Evolutionary conservation across 2,888 invertebrate species (phyloP), one percentile per base, ranked within the genome.

Genomic region (Tetropium fuscum): DNA sequence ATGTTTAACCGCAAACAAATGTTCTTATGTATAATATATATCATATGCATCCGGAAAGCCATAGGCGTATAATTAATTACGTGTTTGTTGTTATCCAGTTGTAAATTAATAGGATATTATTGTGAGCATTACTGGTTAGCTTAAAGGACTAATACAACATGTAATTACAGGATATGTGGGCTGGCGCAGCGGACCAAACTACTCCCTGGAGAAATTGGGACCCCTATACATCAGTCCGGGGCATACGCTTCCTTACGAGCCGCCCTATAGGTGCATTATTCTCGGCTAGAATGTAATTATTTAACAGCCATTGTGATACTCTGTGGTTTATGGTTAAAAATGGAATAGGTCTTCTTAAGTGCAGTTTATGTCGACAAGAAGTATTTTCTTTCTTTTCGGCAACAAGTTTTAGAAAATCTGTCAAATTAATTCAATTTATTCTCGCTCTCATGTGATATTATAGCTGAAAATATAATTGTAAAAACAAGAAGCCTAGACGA

Each of bases 201-300:
- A 78, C 64, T 76, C 77, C 53, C 71, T 85, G 44, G 84, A 85
- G 69, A 78, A 79, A 60, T 75, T 80, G 11, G 84, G 84, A 2
- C 79, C 78, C 0, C 64, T 83, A 34, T 82, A 84, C 65, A 70
- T 81, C 27, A 83, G 83, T 53, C 83, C 83, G 6, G 79, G 75
- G 59, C 68, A 68, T 15, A 84, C 82, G 3, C 77, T 83, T 19
- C 81, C 81, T 20, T 59, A 70, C 41, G 71, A 75, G 40, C 74
- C 68, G 13, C 74, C 72, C 8, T 72, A 69, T 47, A 59, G 53
- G 8, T 65, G 61, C 48, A 77, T 78, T 48, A 64, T 74, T 44
- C 58, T 54, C 54, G 53, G 53, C 48, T 48, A 53, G 47, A 41
- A 13, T 5, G 10, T 19, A 13, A 49, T 57, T 44, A 57, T 57